Percentiles rank a stretch among this genome's conserved stretches.
phyloP scores from a whole-genome alignment of 1,140 invertebrate genomes.

The Hyphantria cunea region DNA sequence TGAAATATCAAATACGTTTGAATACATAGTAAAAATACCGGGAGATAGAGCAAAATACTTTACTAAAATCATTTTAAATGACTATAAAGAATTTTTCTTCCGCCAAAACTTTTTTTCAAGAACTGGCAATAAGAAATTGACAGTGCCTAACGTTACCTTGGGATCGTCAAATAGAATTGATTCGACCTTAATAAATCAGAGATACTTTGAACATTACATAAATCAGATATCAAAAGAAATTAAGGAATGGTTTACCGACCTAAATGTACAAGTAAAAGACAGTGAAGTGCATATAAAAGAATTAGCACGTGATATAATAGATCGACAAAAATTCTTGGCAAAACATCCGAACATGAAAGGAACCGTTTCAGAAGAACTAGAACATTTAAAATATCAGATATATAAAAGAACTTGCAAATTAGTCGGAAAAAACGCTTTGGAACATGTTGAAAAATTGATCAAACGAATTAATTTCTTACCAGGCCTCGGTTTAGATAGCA shows the following conservation, averaged over 20 bases:
- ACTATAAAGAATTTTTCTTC: conserved; percentile 23
- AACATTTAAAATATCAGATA: conserved; percentile 63
- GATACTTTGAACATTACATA: background rate
- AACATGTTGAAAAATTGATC: conserved; percentile 47
- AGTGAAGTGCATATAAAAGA: background rate
- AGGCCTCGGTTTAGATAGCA: background rate
- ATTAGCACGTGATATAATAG: conserved; percentile 39
- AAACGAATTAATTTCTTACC: conserved; percentile 40
- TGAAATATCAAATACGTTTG: conserved; percentile 6
- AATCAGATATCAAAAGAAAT: conserved; percentile 8
- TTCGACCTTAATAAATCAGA: too few relatives aligned
- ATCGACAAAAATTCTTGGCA: conserved; percentile 55
- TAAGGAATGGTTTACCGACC: conserved; percentile 11
- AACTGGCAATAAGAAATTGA: conserved; percentile 1
- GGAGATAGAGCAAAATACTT: conserved; percentile 23
- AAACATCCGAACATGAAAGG: conserved; percentile 37
- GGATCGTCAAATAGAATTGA: too few relatives aligned
- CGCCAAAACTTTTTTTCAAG: conserved; percentile 2
- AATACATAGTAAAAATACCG: conserved; percentile 8
- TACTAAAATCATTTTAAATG: conserved; percentile 15
- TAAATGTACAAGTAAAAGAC: conserved; percentile 6
- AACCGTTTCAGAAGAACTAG: conserved; percentile 49
- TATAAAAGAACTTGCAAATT: conserved; percentile 63
- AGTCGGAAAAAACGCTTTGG: conserved; percentile 32
- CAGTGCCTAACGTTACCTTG: background rate